Base-by-base conservation (phyloP, 2,113 vertebrate genomes). In the Rhineura floridana region DNA sequence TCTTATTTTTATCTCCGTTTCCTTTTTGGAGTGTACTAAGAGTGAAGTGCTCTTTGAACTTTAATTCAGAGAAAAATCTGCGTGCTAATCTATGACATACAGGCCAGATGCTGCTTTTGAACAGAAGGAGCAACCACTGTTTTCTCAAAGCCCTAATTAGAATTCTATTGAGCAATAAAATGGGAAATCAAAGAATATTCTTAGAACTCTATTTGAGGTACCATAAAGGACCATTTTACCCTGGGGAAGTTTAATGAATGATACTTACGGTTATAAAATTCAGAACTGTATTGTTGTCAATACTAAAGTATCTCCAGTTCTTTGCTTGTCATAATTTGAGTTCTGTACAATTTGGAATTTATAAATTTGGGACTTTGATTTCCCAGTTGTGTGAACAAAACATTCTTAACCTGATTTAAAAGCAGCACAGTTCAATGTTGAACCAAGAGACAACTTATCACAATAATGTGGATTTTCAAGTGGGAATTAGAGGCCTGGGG, bases 391-490 rank as follows among this genome's bases (percentile, higher is more conserved):
- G 62, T 75, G 75, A 88, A 87, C 88, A 83, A 78, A 82, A 73
- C 42, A 88, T 50, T 39, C 75, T 86, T 69, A 79, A 50, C 80
- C 90, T 90, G 44, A 76, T 13, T 87, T 85, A 94, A 90, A 77
- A 44, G 1, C 79, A 79, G 92, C 89, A 90, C 91, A 89, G 59
- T 90, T 93, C 93, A 91, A 92, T 80, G 90, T 91, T 9, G 36
- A 73, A 75, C 87, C 91, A 81, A 91, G 88, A 91, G 84, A 86
- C 92, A 78, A 93, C 90, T 93, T 95, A 93, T 94, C 92, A 91
- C 90, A 95, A 93, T 95, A 92, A 95, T 95, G 94, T 93, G 92
- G 94, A 90, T 95, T 96, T 72, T 94, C 89, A 93, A 91, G 62
- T 94, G 92, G 90, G 91, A 83, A 95, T 95, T 95, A 93, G 90